These are phyloP conservation scores for Cryptomyrus ogoouensis DNA, from an alignment of 2,113 vertebrate genomes.

Conservation along the genomic window DNA sequence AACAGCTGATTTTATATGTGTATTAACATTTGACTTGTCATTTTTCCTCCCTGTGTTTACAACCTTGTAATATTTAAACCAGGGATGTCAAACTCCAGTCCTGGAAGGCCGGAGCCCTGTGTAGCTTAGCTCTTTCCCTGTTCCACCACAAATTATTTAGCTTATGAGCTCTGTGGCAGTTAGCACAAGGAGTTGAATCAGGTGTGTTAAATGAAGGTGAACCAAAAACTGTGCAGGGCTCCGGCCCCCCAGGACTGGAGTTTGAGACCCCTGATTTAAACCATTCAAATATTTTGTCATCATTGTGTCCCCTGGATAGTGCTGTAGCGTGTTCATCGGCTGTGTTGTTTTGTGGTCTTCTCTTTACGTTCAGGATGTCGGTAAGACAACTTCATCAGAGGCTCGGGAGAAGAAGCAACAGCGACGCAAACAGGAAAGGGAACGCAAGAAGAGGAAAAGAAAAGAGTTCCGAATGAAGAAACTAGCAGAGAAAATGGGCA, in stretches of 20 bases:
- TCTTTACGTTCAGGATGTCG: constrained; percentile 52
- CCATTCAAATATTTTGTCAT: no score
- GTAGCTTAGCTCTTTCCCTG: no score
- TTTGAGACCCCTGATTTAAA: background rate
- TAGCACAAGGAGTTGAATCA: no score
- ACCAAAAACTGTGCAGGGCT: no score
- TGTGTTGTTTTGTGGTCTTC: background rate
- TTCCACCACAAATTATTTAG: no score
- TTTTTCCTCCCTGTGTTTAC: background rate
- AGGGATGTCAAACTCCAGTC: no score
- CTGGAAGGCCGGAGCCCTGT: no score
- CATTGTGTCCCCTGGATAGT: background rate
- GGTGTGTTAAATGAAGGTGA: no score
- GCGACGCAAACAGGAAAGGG: constrained; percentile 78
- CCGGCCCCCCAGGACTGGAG: no score
- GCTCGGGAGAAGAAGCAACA: constrained; percentile 68
- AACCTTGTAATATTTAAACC: background rate
- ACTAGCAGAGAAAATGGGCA: constrained; percentile 52
- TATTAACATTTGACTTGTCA: background rate
- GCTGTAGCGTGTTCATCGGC: background rate
- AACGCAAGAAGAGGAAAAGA: constrained; percentile 81
- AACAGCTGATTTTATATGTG: background rate
- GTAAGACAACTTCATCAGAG: constrained; percentile 58
- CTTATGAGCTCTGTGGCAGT: no score
- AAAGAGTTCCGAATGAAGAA: constrained; percentile 74